phyloP scores from a whole-genome alignment of 2,888 invertebrate species.

The Barypeithes pellucidus region DNA sequence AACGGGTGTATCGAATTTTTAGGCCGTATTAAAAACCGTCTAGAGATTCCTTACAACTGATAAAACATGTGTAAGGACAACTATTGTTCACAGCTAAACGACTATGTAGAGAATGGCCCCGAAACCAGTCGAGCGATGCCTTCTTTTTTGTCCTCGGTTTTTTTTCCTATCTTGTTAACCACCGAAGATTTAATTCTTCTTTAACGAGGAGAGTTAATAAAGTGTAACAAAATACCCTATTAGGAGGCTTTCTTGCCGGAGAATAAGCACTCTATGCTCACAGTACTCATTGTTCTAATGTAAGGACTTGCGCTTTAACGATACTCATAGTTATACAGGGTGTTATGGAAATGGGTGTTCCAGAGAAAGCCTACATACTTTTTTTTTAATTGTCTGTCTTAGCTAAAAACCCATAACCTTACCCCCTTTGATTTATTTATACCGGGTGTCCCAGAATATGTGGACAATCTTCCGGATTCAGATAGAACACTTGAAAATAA shows the following conservation, averaged over 20 bases:
- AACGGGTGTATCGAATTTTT: slow-evolving; percentile 45
- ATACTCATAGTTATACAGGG: too few relatives aligned
- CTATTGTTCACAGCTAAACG: slow-evolving; percentile 52
- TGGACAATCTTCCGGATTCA: too few relatives aligned
- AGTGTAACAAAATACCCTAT: slow-evolving; percentile 47
- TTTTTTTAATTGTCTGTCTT: too few relatives aligned
- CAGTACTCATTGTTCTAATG: slow-evolving; percentile 22
- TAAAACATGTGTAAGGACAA: slow-evolving; percentile 54
- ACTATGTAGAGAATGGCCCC: slow-evolving; percentile 36
- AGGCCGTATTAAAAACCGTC: slow-evolving; percentile 44
- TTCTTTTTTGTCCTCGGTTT: slow-evolving; percentile 32
- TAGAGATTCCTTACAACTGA: slow-evolving; percentile 50
- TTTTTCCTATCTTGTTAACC: slow-evolving; percentile 41
- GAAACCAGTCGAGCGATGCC: slow-evolving; percentile 33
- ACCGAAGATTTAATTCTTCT: slow-evolving; percentile 49
- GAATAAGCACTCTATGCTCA: background rate
- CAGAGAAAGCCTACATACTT: too few relatives aligned
- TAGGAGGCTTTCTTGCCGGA: slow-evolving; percentile 32
- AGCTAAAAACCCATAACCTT: too few relatives aligned
- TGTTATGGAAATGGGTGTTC: too few relatives aligned
- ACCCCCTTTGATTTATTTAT: too few relatives aligned
- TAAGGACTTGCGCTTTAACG: too few relatives aligned
- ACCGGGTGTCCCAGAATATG: too few relatives aligned
- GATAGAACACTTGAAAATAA: too few relatives aligned
- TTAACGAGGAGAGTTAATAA: slow-evolving; percentile 51